Conservation (phyloP, 2,888 invertebrate genomes). For the Mechanitis messenoides region DNA sequence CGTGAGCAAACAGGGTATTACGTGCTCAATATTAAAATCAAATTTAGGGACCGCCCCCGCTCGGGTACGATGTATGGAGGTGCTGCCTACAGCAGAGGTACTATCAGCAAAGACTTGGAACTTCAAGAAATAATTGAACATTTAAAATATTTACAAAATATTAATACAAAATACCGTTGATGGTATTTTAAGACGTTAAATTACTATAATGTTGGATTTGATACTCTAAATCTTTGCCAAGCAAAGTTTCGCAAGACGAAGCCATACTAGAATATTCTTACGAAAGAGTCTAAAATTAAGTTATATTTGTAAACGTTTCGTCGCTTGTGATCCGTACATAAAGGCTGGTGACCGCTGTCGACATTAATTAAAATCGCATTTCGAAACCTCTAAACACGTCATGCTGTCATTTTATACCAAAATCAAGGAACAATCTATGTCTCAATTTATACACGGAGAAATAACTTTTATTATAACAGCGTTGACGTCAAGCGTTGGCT, state of each 20-base stretch:
- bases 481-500: neutral
- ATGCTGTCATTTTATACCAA: constrained; percentile 50
- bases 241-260: neutral
- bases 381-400: constrained; percentile 55
- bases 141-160: neutral
- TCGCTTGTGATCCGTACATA: constrained; percentile 49
- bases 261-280: too few relatives aligned
- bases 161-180: too few relatives aligned
- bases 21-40: constrained; percentile 72
- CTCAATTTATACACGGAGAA: constrained; percentile 17
- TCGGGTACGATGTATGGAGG: constrained; percentile 39
- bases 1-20: constrained; percentile 67
- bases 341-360: constrained; percentile 47
- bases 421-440: constrained; percentile 14
- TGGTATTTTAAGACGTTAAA: too few relatives aligned
- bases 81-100: constrained; percentile 34
- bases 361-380: constrained; percentile 74
- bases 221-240: neutral
- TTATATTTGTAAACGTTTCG: constrained; percentile 14
- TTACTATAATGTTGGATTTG: too few relatives aligned
- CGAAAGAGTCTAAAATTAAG: neutral
- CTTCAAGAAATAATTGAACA: neutral
- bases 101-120: constrained; percentile 35
- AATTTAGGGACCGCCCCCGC: constrained; percentile 62
- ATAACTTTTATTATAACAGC: constrained; percentile 10